Base-by-base conservation (phyloP, 2,113 vertebrate genomes). In the Gulo gulo region DNA sequence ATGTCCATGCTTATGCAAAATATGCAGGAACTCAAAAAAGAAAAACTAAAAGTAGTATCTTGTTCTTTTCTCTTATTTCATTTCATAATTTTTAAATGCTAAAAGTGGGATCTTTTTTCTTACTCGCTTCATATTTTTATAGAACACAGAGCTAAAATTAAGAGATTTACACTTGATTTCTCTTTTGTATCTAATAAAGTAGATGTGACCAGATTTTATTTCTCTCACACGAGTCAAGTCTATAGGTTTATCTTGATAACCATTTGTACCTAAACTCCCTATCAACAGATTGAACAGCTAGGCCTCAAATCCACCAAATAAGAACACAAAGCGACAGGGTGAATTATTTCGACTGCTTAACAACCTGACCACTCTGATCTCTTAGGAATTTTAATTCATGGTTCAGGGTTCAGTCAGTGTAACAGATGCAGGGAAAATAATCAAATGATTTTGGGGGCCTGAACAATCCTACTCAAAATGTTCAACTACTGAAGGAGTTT, bases 141-240 rank as follows among this genome's bases (percentile, higher is more conserved):
- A 92, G 85, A 94, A 73, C 42, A 85, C 2, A 95, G 52, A 96
- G 31, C 57, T 90, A 96, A 96, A 97, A 97, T 84, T 42, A 91
- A 97, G 96, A 94, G 55, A 95, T 88, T 97, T 95, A 96, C 76
- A 97, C 84, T 97, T 67, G 82, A 92, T 93, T 97, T 95, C 67
- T 89, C 90, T 87, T 97, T 95, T 73, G 76, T 74, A 86, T 14
- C 23, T 94, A 92, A 91, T 94, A 90, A 97, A 95, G 93, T 84
- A 91, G 57, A 92, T 82, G 65, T 96, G 87, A 87, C 71, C 96
- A 97, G 92, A 88, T 96, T 94, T 96, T 82, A 42, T 52, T 95
- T 96, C 63, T 81, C 88, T 87, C 29, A 26, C 7, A 73, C 26
- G 85, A 95, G 63, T 78, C 79, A 67, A 11, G 50, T 78, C 61